Evolutionary conservation across 2,888 invertebrate species (phyloP).

Genomic region (Sminthurides aquaticus): DNA sequence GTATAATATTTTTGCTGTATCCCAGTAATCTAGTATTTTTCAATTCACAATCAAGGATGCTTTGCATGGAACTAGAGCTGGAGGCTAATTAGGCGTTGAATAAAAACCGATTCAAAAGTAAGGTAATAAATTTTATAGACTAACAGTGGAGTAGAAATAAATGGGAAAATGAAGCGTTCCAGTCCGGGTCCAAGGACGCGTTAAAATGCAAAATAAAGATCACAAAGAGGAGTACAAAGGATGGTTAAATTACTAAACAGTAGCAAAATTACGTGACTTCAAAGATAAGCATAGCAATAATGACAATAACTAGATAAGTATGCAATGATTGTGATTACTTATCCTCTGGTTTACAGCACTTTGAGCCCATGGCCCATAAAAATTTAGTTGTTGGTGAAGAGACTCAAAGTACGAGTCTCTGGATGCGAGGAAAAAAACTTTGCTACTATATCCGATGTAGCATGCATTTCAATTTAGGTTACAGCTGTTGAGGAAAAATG

Average conservation of each 20-base stretch:
- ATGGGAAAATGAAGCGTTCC: not conserved
- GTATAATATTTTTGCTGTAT: no score
- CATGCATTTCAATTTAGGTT: conserved; percentile 23
- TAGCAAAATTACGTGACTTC: no score
- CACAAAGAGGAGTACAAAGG: not conserved
- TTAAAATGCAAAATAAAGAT: not conserved
- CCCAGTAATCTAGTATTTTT: no score
- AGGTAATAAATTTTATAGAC: no score
- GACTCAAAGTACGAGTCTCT: conserved; percentile 23
- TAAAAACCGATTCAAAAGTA: no score
- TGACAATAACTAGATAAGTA: not conserved
- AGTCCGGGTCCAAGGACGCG: not conserved
- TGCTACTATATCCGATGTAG: conserved; percentile 1
- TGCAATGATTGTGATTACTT: conserved; percentile 11
- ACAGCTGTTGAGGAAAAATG: conserved; percentile 21
- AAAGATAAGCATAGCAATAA: not conserved
- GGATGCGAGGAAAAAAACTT: conserved; percentile 9
- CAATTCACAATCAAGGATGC: no score
- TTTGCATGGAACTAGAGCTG: no score
- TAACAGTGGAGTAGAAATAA: no score
- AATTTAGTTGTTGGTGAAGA: conserved; percentile 18
- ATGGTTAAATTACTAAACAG: no score
- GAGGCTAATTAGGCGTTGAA: no score
- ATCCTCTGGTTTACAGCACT: conserved; percentile 24
- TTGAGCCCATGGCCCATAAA: conserved; percentile 22